Conservation (phyloP, 2,113 vertebrate species). For the Anarrhichthys ocellatus region DNA sequence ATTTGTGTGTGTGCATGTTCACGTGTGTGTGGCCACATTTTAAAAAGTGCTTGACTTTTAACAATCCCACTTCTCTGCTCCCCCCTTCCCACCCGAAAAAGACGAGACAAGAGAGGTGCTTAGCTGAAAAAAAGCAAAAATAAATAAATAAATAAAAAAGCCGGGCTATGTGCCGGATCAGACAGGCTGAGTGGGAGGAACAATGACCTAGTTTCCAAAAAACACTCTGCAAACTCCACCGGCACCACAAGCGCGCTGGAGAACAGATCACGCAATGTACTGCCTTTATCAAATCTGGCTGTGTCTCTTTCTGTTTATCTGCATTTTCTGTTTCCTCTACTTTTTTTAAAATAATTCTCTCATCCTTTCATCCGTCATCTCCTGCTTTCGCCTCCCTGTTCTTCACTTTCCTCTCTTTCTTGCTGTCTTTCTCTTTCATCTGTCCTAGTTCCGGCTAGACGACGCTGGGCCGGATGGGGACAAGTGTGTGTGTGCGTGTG, state of each 20-base stretch:
- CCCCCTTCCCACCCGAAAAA: slow-evolving; percentile 16
- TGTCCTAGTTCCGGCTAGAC: slow-evolving; percentile 59
- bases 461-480: slow-evolving; percentile 29
- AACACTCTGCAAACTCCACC: slow-evolving; percentile 66
- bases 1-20: background rate
- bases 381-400: slow-evolving; percentile 36
- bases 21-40: slow-evolving; percentile 29
- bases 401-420: slow-evolving; percentile 29
- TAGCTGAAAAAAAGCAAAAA: slow-evolving; percentile 17
- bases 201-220: slow-evolving; percentile 82
- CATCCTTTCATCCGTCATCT: slow-evolving; percentile 38
- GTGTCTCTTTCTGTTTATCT: slow-evolving; percentile 40
- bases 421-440: slow-evolving; percentile 38
- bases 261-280: slow-evolving; percentile 68
- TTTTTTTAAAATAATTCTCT: background rate
- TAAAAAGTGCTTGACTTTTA: slow-evolving; percentile 63
- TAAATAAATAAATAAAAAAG: slow-evolving; percentile 22
- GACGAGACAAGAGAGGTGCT: slow-evolving; percentile 65
- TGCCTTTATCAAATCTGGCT: slow-evolving; percentile 57
- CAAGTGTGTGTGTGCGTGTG: slow-evolving; percentile 22
- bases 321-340: slow-evolving; percentile 31
- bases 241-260: slow-evolving; percentile 59
- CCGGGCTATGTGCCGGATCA: slow-evolving; percentile 70
- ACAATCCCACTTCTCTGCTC: slow-evolving; percentile 35
- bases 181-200: slow-evolving; percentile 81